Conservation (phyloP, 2,113 vertebrate genomes). For the Melanostigma gelatinosum region DNA sequence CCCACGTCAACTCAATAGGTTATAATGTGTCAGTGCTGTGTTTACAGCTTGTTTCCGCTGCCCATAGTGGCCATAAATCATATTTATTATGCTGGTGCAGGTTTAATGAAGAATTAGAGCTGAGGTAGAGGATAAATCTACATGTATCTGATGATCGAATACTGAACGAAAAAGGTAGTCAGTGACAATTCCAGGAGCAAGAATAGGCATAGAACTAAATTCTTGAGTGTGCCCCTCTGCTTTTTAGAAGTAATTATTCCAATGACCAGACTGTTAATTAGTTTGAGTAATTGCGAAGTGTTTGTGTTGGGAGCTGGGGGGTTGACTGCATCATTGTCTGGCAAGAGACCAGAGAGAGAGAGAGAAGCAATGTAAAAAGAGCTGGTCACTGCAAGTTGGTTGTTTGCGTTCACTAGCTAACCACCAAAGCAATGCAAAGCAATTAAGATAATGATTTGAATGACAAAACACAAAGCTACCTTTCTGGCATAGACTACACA, state of each 20-base stretch:
- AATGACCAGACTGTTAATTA: conserved; percentile 67
- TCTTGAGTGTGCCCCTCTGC: conserved; percentile 20
- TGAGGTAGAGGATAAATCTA: conserved; percentile 5
- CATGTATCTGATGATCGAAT: conserved; percentile 33
- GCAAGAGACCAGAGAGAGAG: conserved; percentile 19
- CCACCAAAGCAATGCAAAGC: conserved; percentile 57
- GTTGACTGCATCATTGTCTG: conserved; percentile 54
- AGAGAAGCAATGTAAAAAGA: not conserved
- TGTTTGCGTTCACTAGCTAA: conserved; percentile 40
- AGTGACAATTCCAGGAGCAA: conserved; percentile 13
- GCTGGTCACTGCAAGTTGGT: conserved; percentile 22
- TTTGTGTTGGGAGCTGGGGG: conserved; percentile 11
- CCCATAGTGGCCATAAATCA: not conserved
- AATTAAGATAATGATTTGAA: conserved; percentile 66
- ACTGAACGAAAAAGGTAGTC: conserved; percentile 14
- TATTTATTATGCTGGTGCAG: not conserved
- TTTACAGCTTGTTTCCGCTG: not conserved
- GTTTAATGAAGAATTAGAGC: conserved; percentile 2
- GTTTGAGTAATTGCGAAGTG: conserved; percentile 45
- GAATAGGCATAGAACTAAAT: conserved; percentile 3
- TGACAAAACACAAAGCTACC: conserved; percentile 60
- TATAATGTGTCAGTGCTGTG: not conserved
- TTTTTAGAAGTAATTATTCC: conserved; percentile 54
- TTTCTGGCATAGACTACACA: conserved; percentile 42
- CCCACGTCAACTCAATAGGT: not conserved